Evolutionary conservation across 2,797 vertebrate genomes (phyloP).

Genomic region (Muscicapa comitata): DNA sequence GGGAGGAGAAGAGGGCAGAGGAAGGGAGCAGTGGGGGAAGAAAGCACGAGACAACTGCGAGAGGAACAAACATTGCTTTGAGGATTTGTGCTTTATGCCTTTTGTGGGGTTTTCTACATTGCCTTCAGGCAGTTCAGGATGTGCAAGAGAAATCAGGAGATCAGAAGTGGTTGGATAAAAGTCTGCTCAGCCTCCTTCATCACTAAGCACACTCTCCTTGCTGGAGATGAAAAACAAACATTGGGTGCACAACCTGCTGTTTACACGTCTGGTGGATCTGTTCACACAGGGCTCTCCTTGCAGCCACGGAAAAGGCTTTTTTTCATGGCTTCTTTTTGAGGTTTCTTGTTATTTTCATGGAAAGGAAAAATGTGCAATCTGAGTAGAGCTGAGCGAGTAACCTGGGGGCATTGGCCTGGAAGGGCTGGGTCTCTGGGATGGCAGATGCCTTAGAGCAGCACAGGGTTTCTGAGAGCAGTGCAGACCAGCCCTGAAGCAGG

Average conservation of each 20-base stretch:
- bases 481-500: background rate
- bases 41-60: rapidly evolving
- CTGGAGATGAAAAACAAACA: conserved; percentile 33
- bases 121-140: conserved; percentile 1
- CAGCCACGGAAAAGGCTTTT: background rate
- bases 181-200: background rate
- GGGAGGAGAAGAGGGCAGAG: background rate
- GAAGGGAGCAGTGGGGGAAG: background rate
- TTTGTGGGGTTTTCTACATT: background rate
- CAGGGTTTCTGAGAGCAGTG: background rate
- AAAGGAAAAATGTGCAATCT: background rate
- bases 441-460: background rate
- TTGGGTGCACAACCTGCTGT: background rate
- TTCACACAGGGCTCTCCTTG: background rate
- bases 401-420: background rate
- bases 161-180: conserved; percentile 27
- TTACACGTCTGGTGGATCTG: background rate
- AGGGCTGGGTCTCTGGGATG: background rate
- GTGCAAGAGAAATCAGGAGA: background rate
- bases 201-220: background rate
- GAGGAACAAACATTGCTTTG: background rate
- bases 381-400: background rate
- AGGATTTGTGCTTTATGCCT: background rate
- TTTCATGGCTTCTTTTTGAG: background rate
- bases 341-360: background rate